Conservation (phyloP, 2,888 invertebrate genomes). For the Agonopterix alstromeriana region DNA sequence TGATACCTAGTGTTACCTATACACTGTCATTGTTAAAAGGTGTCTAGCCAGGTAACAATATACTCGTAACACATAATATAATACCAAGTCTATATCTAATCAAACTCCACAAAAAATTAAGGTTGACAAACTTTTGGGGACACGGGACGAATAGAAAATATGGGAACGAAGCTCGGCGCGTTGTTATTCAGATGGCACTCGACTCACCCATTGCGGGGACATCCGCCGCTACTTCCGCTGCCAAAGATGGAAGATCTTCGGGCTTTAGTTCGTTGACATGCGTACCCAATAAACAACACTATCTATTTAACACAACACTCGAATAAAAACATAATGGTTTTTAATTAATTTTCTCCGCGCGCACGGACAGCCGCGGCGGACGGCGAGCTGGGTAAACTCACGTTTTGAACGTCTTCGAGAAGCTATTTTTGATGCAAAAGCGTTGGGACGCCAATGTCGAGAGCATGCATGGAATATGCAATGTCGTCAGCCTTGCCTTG, state of each 20-base stretch:
- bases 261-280: constrained; percentile 68
- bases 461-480: constrained; percentile 76
- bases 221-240: constrained; percentile 73
- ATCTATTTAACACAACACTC: constrained; percentile 17
- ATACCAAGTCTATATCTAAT: constrained; percentile 16
- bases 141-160: constrained; percentile 70
- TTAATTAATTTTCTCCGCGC: constrained; percentile 12
- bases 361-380: constrained; percentile 48
- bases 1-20: too few species aligned
- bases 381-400: constrained; percentile 64
- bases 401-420: constrained; percentile 64
- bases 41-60: too few species aligned
- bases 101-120: constrained; percentile 60
- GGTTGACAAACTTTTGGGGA: constrained; percentile 74
- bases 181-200: constrained; percentile 67
- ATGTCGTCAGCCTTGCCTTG: constrained; percentile 70
- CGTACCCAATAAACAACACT: constrained; percentile 37
- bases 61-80: too few species aligned
- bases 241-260: constrained; percentile 73
- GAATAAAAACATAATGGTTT: constrained; percentile 5
- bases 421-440: constrained; percentile 76
- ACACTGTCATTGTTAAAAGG: too few species aligned
- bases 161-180: constrained; percentile 58
- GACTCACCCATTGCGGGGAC: constrained; percentile 74
- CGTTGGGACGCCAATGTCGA: constrained; percentile 74